phyloP scores from a whole-genome alignment of 2,888 invertebrate genomes.

The Stenurella melanura region DNA sequence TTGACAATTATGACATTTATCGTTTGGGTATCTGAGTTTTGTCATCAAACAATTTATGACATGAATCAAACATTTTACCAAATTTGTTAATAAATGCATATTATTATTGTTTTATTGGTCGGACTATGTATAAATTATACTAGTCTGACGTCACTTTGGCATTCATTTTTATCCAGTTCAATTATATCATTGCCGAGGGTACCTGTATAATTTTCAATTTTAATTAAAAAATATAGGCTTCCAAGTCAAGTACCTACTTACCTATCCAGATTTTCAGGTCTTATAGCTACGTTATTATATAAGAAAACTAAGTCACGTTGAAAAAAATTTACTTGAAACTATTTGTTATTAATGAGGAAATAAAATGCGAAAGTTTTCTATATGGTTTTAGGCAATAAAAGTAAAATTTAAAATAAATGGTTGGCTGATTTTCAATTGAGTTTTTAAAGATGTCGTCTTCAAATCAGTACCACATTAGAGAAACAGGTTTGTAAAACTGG shows the following conservation, averaged over 20 bases:
- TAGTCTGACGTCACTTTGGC: background rate
- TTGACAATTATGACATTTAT: background rate
- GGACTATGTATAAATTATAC: background rate
- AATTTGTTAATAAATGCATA: background rate
- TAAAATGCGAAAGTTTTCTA: background rate
- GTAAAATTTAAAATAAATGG: background rate
- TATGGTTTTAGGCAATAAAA: background rate
- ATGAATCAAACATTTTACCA: background rate
- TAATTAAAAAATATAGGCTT: too few relatives aligned
- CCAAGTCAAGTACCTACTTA: too few relatives aligned
- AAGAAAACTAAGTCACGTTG: too few relatives aligned
- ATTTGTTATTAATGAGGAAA: background rate
- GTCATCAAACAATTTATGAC: background rate
- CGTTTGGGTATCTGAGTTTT: background rate
- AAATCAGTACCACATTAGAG: slow-evolving; percentile 58
- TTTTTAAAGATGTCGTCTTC: slow-evolving; percentile 56
- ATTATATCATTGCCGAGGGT: background rate
- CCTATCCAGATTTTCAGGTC: too few relatives aligned
- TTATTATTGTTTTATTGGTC: background rate
- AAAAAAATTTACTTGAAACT: too few relatives aligned
- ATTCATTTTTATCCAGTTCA: background rate
- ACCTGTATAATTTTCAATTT: background rate
- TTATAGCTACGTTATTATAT: too few relatives aligned
- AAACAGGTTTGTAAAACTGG: slow-evolving; percentile 52
- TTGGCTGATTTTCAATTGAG: background rate